A percentile compares a stretch with the other conserved stretches of the same genome.
Conservation (phyloP, 2,888 invertebrate species). For the Lithophane socia region DNA sequence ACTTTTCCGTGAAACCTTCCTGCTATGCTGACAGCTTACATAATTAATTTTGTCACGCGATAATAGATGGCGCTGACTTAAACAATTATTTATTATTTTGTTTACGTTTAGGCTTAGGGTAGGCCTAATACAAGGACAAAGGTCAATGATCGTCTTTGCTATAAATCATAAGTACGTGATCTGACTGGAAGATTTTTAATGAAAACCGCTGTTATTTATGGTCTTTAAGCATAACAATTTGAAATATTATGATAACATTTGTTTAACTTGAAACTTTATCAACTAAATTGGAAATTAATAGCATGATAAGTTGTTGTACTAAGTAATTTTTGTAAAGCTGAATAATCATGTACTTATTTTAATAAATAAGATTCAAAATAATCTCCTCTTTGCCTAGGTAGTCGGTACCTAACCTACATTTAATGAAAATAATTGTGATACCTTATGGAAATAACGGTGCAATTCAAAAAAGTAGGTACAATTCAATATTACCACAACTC, state of each 20-base stretch:
- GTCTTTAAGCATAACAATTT: conserved; percentile 1
- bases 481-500: too few species aligned
- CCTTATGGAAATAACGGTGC: too few species aligned
- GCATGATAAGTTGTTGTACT: background rate
- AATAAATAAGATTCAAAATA: background rate
- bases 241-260: background rate
- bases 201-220: conserved; percentile 33
- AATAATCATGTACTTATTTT: background rate
- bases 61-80: conserved; percentile 25
- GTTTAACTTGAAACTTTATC: background rate
- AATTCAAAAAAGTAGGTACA: too few species aligned
- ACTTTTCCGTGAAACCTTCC: background rate
- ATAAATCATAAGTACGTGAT: conserved; percentile 40
- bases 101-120: background rate
- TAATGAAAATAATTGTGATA: too few species aligned
- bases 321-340: background rate
- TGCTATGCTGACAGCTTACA: fast-evolving
- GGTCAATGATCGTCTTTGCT: conserved; percentile 1
- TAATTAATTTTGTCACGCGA: fast-evolving
- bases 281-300: background rate
- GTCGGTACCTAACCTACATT: too few species aligned
- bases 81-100: background rate
- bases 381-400: too few species aligned
- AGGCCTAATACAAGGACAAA: conserved; percentile 5
- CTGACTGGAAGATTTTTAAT: conserved; percentile 16